Conservation (phyloP, 2,113 vertebrate species). For the Callocephalon fimbriatum region DNA sequence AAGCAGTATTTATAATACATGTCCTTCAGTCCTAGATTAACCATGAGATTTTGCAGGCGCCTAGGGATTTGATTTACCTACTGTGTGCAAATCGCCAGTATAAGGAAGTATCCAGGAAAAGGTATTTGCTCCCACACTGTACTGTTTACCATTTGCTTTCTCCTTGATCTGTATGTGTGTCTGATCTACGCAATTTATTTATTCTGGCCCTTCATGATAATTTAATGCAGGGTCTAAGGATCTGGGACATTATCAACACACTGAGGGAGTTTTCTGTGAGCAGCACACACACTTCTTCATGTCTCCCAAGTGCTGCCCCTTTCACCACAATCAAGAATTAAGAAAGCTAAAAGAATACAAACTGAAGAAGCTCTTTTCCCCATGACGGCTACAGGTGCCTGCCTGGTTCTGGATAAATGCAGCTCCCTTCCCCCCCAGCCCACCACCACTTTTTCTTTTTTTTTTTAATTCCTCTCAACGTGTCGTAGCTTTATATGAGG, state of each 20-base stretch:
- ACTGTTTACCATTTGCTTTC: slow-evolving; percentile 17
- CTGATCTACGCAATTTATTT: background rate
- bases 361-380: slow-evolving; percentile 24
- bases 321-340: background rate
- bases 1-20: slow-evolving; percentile 44
- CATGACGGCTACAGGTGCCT: slow-evolving; percentile 76
- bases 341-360: background rate
- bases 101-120: slow-evolving; percentile 5
- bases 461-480: slow-evolving; percentile 66
- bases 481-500: slow-evolving; percentile 84
- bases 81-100: background rate
- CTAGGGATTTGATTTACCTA: slow-evolving; percentile 49
- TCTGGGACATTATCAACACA: background rate
- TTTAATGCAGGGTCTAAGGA: background rate
- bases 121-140: background rate
- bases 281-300: background rate
- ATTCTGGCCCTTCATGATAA: background rate
- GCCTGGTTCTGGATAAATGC: slow-evolving; percentile 72
- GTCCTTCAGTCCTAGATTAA: slow-evolving; percentile 59
- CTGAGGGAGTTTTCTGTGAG: background rate
- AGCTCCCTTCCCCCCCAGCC: background rate
- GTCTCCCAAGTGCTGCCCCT: background rate
- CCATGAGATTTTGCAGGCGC: slow-evolving; percentile 11
- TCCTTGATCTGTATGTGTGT: background rate
- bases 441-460: background rate